Evolutionary conservation across 2,113 vertebrate genomes (phyloP), one percentile per base, ranked within the genome.

Genomic region (Chaetorhynchus papuensis): DNA sequence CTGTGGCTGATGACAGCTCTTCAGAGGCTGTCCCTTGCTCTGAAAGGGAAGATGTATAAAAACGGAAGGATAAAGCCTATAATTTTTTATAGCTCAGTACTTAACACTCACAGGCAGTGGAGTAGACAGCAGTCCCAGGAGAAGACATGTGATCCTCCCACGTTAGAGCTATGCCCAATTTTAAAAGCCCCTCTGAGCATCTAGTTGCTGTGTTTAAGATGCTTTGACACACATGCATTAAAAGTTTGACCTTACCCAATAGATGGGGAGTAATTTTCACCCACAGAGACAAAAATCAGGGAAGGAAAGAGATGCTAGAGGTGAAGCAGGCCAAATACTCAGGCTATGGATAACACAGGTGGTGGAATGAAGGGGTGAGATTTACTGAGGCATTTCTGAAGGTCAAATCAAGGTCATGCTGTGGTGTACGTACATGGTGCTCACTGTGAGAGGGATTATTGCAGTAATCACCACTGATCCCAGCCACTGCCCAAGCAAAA

Each of bases 71-170:
- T 76, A 93, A 80, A 59, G 53, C 37, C 78, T 57, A 7, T 90
- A 77, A 71, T 92, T 85, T 93, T 95, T 93, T 87, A 91, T 91
- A 93, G 78, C 78, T 87, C 66, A 57, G 33, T 80, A 79, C 54
- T 92, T 87, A 94, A 79, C 61, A 72, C 37, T 71, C 57, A 57
- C 33, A 83, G 63, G 69, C 75, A 87, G 22, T 50, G 30, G 50
- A 80, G 61, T 35, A 75, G 77, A 79, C 52, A 81, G 49, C 74
- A 93, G 66, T 87, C 87, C 50, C 85, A 60, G 63, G 65, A 79
- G 93, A 83, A 87, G 87, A 85, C 3, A 5, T 76, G 45, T 59
- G 41, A 90, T 95, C 66, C 54, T 76, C 82, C 75, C 65, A 82
- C 59, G 3, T 79, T 63, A 91, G 31, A 94, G 61, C 49, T 85